Evolutionary conservation across 2,113 vertebrate species (phyloP).

Genomic region (Parus major): DNA sequence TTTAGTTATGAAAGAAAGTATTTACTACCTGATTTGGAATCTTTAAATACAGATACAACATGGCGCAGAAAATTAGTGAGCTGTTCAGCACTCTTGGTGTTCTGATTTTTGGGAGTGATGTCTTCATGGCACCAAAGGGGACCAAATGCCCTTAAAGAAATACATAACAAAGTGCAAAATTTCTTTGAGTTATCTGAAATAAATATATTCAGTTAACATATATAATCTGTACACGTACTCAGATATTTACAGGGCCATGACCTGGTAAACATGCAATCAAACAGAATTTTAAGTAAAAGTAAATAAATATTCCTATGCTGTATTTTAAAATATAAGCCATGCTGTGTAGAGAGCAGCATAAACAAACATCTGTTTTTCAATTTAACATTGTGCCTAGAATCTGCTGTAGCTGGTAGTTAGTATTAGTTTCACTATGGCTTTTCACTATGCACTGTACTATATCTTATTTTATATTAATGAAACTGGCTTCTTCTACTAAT

Average conservation of each 20-base stretch:
- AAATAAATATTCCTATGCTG: background rate
- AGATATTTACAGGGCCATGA: background rate
- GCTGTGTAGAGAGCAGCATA: background rate
- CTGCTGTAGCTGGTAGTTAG: background rate
- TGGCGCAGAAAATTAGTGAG: constrained; percentile 95
- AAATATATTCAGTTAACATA: background rate
- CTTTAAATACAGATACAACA: constrained; percentile 94
- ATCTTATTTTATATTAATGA: background rate
- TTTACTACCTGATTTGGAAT: constrained; percentile 91
- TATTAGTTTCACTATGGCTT: background rate
- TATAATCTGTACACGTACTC: background rate
- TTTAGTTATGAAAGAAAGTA: background rate
- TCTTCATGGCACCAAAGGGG: constrained; percentile 98
- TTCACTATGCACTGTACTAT: background rate
- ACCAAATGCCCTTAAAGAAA: constrained; percentile 89
- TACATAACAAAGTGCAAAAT: background rate
- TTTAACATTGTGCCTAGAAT: background rate
- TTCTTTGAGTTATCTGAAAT: background rate
- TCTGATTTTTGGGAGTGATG: constrained; percentile 97
- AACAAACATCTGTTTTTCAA: background rate
- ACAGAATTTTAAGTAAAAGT: background rate
- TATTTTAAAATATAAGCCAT: background rate
- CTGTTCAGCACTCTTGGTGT: constrained; percentile 94
- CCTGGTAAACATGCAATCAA: background rate
- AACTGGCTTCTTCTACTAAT: background rate